Percentiles rank a stretch among this genome's conserved stretches.
These are phyloP conservation scores for Thalassaphorura encarpata DNA, from an alignment of 1,140 invertebrate genomes.

Conservation along the genomic window DNA sequence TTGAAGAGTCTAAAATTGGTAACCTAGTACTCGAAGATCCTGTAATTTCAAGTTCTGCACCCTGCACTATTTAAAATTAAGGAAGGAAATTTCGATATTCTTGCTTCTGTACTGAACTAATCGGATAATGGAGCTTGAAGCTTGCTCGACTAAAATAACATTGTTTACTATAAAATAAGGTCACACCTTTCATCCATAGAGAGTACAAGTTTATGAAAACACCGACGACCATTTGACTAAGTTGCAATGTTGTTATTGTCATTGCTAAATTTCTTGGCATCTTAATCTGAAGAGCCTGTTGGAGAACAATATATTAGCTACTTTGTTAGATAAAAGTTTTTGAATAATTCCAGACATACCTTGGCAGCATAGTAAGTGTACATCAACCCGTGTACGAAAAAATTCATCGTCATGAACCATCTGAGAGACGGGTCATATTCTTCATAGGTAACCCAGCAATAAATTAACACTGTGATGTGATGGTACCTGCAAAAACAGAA, in stretches of 20 bases:
- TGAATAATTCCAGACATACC: constrained; percentile 8
- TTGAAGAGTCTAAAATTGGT: too few relatives aligned
- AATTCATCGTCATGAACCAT: constrained; percentile 75
- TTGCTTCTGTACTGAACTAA: too few relatives aligned
- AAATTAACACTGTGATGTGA: constrained; percentile 14
- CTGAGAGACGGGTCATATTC: constrained; percentile 16
- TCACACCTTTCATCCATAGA: constrained; percentile 12
- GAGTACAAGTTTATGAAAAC: constrained; percentile 23
- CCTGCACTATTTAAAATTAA: too few relatives aligned
- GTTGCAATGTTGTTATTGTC: constrained; percentile 43
- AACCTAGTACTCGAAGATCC: too few relatives aligned
- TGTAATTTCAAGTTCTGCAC: too few relatives aligned
- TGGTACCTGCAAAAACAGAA: constrained; percentile 11
- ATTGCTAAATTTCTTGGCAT: constrained; percentile 38
- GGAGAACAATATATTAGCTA: too few relatives aligned
- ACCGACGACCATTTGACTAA: constrained; percentile 45
- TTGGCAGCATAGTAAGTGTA: constrained; percentile 38
- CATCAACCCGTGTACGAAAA: constrained; percentile 94
- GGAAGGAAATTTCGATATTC: too few relatives aligned
- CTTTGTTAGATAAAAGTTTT: too few relatives aligned
- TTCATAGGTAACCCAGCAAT: constrained; percentile 20
- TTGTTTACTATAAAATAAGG: too few relatives aligned
- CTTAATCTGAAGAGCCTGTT: constrained; percentile 4
- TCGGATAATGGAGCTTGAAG: too few relatives aligned
- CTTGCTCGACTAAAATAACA: too few relatives aligned